phyloP scores from a whole-genome alignment of 2,888 invertebrate genomes.

The Rotaria socialis region DNA sequence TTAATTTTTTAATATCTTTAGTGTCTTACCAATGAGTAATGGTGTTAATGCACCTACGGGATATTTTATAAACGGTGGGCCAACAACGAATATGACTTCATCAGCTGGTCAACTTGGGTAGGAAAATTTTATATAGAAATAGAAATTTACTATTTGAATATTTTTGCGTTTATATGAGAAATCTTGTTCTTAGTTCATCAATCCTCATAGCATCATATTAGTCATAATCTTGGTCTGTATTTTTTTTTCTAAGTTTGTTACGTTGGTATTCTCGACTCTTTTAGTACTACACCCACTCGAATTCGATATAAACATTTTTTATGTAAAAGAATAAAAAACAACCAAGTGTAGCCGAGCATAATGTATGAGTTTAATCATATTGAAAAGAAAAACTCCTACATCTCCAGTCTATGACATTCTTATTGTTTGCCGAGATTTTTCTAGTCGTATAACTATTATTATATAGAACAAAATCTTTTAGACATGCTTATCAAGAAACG shows the following conservation, averaged over 20 bases:
- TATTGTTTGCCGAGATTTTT: neutral
- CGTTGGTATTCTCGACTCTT: neutral
- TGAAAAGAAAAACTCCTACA: neutral
- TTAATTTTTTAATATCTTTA: neutral
- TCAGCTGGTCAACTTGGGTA: neutral
- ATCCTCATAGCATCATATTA: neutral
- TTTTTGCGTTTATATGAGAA: neutral
- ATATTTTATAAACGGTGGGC: conserved; percentile 4
- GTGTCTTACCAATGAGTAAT: conserved; percentile 1
- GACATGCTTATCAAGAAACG: conserved; percentile 8
- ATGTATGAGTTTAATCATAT: neutral
- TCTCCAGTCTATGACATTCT: neutral
- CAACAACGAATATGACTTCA: neutral
- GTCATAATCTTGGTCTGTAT: neutral
- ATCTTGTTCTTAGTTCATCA: neutral
- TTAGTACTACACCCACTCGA: neutral
- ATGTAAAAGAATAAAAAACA: neutral
- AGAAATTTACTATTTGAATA: neutral
- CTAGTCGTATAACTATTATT: too few species aligned
- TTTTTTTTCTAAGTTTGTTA: too few species aligned
- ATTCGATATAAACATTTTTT: neutral
- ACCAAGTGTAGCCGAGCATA: neutral
- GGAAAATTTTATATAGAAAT: neutral
- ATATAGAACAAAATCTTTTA: neutral
- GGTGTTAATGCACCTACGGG: neutral